Evolutionary conservation across 2,888 invertebrate genomes (phyloP).

Genomic region (Ganaspis brasiliensis): DNA sequence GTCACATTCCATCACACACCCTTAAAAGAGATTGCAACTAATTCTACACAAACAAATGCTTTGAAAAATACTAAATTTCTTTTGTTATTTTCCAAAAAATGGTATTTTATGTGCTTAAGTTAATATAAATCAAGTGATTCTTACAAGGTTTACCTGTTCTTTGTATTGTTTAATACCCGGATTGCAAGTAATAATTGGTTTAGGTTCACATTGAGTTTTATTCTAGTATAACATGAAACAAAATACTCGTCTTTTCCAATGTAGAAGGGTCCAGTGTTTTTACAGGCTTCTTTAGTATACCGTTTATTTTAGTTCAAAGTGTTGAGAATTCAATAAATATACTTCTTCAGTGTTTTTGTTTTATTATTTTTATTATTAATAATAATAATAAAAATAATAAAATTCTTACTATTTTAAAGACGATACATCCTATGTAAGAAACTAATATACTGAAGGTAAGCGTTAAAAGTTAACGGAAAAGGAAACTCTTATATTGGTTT

Average conservation of each 20-base stretch:
- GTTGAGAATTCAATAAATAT: neutral
- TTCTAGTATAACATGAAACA: neutral
- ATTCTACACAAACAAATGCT: too few relatives aligned
- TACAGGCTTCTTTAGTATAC: slow-evolving; percentile 4
- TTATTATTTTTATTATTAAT: neutral
- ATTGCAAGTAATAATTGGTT: slow-evolving; percentile 8
- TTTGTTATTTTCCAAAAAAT: too few relatives aligned
- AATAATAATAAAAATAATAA: too few relatives aligned
- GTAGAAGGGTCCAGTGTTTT: neutral
- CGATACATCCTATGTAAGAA: too few relatives aligned
- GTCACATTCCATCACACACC: too few relatives aligned
- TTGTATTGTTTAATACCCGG: slow-evolving; percentile 6
- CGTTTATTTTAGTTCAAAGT: neutral
- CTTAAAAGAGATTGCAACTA: too few relatives aligned
- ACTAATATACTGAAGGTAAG: too few relatives aligned
- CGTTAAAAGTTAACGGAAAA: too few relatives aligned
- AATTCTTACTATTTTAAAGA: too few relatives aligned
- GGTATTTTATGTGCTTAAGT: neutral
- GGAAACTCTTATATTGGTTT: too few relatives aligned
- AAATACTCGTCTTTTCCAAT: slow-evolving; percentile 1
- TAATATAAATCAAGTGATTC: neutral
- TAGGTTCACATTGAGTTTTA: neutral
- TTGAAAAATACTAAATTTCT: too few relatives aligned
- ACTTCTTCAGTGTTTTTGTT: neutral
- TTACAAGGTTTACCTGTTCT: neutral